Evolutionary conservation across 2,113 vertebrate genomes (phyloP).

Genomic region (Paradisaea rubra): DNA sequence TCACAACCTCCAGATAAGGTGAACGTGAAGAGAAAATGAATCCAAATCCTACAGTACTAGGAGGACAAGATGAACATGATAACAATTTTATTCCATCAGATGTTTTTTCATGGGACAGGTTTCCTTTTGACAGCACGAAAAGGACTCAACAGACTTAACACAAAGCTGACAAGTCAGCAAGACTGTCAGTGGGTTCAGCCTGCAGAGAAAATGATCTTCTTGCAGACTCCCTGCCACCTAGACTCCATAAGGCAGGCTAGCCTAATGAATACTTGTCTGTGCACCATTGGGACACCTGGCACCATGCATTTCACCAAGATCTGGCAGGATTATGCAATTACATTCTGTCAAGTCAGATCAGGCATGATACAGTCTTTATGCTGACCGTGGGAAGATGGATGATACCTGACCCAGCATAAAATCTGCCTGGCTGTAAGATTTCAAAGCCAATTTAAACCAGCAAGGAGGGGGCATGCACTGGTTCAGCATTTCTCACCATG

Average conservation of each 20-base stretch:
- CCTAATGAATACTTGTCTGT: background rate
- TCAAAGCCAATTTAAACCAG: background rate
- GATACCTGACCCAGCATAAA: background rate
- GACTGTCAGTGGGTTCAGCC: background rate
- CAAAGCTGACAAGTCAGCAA: background rate
- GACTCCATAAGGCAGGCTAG: background rate
- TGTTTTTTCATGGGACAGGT: background rate
- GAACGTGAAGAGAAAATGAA: background rate
- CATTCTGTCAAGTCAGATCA: slow-evolving; percentile 9
- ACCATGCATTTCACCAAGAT: background rate
- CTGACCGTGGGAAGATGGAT: background rate
- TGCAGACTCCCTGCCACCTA: background rate
- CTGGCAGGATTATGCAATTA: background rate
- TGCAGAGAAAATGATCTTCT: background rate
- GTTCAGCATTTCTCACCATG: background rate
- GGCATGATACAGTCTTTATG: background rate
- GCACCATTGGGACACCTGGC: background rate
- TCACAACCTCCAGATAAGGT: background rate
- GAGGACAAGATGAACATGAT: background rate
- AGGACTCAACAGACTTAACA: background rate
- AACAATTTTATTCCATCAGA: background rate
- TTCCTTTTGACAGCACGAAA: background rate
- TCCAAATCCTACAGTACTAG: background rate
- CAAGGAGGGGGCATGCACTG: background rate
- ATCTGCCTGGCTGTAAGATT: background rate